phyloP scores from a whole-genome alignment of 2,888 invertebrate species.

The Chrysotoxum bicinctum region DNA sequence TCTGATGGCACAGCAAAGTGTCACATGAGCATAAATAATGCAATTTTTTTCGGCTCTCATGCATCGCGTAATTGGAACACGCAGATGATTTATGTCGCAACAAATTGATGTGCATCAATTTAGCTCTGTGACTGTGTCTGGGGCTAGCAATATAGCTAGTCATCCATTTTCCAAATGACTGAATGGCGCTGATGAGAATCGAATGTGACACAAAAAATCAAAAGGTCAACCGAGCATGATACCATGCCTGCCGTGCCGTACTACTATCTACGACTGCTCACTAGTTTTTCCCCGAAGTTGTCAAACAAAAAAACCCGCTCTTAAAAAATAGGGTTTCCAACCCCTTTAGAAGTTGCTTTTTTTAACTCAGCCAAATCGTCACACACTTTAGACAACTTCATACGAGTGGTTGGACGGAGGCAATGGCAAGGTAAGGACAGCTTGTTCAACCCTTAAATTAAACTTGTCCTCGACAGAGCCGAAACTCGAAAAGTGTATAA shows the following conservation, averaged over 20 bases:
- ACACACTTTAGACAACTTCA: constrained; percentile 61
- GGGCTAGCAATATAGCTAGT: background rate
- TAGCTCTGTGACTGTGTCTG: background rate
- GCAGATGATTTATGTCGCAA: constrained; percentile 65
- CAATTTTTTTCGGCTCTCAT: constrained; percentile 30
- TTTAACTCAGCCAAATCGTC: constrained; percentile 50
- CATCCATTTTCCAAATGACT: constrained; percentile 66
- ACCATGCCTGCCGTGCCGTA: background rate
- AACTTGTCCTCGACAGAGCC: constrained; percentile 2
- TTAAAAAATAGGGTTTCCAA: constrained; percentile 54
- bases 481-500: constrained; percentile 2
- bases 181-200: constrained; percentile 65
- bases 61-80: constrained; percentile 53
- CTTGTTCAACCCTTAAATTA: constrained; percentile 71
- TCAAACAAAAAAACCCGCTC: background rate
- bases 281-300: background rate
- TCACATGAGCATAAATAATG: constrained; percentile 42
- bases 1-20: constrained; percentile 5
- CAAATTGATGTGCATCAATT: constrained; percentile 61
- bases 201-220: constrained; percentile 69
- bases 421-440: background rate
- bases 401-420: constrained; percentile 46
- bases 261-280: background rate
- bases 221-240: constrained; percentile 63
- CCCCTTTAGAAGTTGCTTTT: constrained; percentile 34